These are phyloP conservation scores for Mesitornis unicolor DNA, from an alignment of 2,113 vertebrate species.

Conservation along the genomic window DNA sequence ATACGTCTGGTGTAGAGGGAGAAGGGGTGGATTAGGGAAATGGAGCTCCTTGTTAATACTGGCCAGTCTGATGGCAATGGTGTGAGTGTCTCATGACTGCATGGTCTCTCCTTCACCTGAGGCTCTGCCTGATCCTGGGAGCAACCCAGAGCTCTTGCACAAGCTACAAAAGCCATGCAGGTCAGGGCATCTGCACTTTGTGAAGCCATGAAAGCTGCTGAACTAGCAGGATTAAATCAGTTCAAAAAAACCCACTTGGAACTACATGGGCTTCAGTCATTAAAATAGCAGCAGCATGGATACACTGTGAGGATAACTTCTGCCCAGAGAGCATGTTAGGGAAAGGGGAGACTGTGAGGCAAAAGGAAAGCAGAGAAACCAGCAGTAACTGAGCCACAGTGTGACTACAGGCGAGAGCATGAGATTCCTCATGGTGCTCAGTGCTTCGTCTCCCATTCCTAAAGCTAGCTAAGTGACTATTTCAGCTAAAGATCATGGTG, in stretches of 20 bases:
- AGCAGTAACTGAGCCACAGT: neutral
- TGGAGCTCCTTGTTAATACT: neutral
- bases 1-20: neutral
- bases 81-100: neutral
- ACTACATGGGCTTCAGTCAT: neutral
- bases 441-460: neutral
- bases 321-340: neutral
- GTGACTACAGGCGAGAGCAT: neutral
- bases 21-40: neutral
- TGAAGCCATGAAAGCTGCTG: neutral
- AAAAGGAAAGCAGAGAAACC: neutral
- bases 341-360: neutral
- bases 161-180: rapidly evolving
- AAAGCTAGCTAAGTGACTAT: neutral
- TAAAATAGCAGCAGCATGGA: neutral
- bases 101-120: rapidly evolving
- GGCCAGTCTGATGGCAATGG: neutral
- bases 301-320: neutral
- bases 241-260: neutral
- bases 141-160: neutral
- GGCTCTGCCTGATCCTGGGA: neutral
- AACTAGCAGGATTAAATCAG: neutral
- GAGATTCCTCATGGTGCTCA: neutral
- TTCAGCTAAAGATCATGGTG: neutral
- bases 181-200: neutral